A percentile compares a stretch with the other conserved stretches of the same genome.
Conservation (phyloP, 2,888 invertebrate genomes). For the Nymphalis urticae region DNA sequence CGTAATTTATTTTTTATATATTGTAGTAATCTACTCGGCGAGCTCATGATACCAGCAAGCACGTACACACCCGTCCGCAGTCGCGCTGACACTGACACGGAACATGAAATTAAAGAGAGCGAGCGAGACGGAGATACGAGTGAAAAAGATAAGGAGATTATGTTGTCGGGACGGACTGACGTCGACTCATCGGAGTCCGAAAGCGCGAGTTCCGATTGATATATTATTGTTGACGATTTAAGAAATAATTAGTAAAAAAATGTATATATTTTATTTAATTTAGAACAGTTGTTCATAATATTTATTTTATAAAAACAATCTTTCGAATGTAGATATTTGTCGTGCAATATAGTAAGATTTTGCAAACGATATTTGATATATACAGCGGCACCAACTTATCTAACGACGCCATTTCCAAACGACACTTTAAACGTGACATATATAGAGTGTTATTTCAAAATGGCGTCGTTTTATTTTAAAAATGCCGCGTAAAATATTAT, state of each 20-base stretch:
- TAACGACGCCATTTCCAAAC: too few relatives aligned
- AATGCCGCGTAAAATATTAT: too few relatives aligned
- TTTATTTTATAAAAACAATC: too few relatives aligned
- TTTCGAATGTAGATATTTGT: too few relatives aligned
- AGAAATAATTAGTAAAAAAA: not conserved
- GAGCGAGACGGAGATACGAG: slow-evolving; percentile 6
- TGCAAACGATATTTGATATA: too few relatives aligned
- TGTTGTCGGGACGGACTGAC: not conserved
- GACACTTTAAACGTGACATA: too few relatives aligned
- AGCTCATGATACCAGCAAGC: slow-evolving; percentile 43
- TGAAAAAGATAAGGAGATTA: not conserved
- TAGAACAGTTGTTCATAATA: too few relatives aligned
- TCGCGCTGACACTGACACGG: not conserved
- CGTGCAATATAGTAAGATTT: too few relatives aligned
- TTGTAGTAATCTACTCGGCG: slow-evolving; percentile 39
- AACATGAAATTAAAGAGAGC: not conserved
- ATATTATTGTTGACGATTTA: not conserved
- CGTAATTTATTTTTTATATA: too few relatives aligned
- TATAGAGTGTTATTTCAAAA: too few relatives aligned
- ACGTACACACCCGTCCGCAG: slow-evolving; percentile 5
- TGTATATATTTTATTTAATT: not conserved
- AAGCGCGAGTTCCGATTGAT: not conserved
- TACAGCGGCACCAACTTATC: too few relatives aligned
- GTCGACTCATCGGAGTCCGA: not conserved
- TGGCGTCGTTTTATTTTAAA: too few relatives aligned